Evolutionary conservation across 2,113 vertebrate genomes (phyloP), one percentile per base, ranked within the genome.

Genomic region (Leptodactylus fuscus): DNA sequence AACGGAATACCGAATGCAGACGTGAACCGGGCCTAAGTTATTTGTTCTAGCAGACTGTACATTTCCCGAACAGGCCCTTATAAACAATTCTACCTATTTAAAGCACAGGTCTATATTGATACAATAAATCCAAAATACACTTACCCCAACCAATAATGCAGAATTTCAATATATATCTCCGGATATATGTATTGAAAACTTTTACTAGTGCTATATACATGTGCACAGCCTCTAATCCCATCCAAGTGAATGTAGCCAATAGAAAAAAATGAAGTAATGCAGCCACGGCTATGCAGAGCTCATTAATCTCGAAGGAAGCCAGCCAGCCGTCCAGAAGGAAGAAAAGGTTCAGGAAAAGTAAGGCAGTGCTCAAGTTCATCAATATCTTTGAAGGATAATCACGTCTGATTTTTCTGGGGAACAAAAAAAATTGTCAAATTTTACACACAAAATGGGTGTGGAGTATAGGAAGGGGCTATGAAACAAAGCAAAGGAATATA

Each of bases 201-300:
- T 99, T 99, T 83, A 99, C 98, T 53, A 99, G 91, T 1, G 98
- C 98, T 49, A 99, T 99, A 91, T 99, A 99, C 98, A 99, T 99
- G 89, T 99, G 98, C 81, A 99, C 91, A 0, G 98, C 98, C 92
- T 99, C 98, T 12, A 99, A 91, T 7, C 96, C 98, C 98, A 99
- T 99, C 98, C 98, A 99, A 0, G 98, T 99, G 89, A 99, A 99
- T 20, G 98, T 94, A 5, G 97, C 95, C 22, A 99, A 89, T 78
- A 99, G 96, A 87, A 99, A 98, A 91, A 96, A 99, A 90, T 99
- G 98, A 82, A 99, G 34, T 60, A 98, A 91, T 44, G 91, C 92
- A 5, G 96, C 98, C 9, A 97, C 90, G 0, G 95, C 92, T 3
- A 92, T 89, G 87, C 98, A 99, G 48, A 98, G 93, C n/a, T 92